phyloP scores from a whole-genome alignment of 2,888 invertebrate genomes.

The Carabus problematicus region DNA sequence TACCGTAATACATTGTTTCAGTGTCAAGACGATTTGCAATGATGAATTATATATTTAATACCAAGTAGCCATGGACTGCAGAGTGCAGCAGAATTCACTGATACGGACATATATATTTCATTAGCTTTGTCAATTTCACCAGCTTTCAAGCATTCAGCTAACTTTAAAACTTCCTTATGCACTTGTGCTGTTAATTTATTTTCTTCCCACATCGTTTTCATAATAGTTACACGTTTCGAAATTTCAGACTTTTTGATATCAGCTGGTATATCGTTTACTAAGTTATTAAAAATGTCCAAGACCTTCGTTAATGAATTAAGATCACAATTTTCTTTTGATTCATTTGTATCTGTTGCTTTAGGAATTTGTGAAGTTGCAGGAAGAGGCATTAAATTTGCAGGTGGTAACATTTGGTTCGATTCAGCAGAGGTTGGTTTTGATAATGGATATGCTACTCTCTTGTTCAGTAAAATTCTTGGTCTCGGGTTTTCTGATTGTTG shows the following conservation, averaged over 20 bases:
- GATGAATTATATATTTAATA: constrained; percentile 33
- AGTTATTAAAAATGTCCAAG: constrained; percentile 51
- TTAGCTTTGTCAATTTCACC: constrained; percentile 19
- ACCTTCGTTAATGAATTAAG: constrained; percentile 10
- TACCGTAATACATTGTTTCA: too few species aligned
- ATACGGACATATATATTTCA: constrained; percentile 25
- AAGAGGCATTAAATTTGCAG: constrained; percentile 20
- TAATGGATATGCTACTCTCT: constrained; percentile 27
- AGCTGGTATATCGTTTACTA: constrained; percentile 8
- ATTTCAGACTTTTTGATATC: constrained; percentile 20
- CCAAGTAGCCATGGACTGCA: constrained; percentile 33
- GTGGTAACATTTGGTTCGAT: not conserved
- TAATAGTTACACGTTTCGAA: constrained; percentile 21
- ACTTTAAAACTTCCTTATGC: constrained; percentile 8
- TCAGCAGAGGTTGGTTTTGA: not conserved
- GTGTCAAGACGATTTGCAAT: constrained; percentile 16
- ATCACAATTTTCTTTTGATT: constrained; percentile 12
- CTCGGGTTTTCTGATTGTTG: constrained; percentile 14
- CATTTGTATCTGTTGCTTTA: constrained; percentile 3
- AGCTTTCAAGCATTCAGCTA: constrained; percentile 8
- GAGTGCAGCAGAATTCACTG: constrained; percentile 25
- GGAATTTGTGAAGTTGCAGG: constrained; percentile 2
- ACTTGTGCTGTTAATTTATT: constrained; percentile 19
- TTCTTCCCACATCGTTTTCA: constrained; percentile 23
- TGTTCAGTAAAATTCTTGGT: constrained; percentile 29